phyloP scores from a whole-genome alignment of 2,797 vertebrate species.

The Poeciliopsis paucimaculata region DNA sequence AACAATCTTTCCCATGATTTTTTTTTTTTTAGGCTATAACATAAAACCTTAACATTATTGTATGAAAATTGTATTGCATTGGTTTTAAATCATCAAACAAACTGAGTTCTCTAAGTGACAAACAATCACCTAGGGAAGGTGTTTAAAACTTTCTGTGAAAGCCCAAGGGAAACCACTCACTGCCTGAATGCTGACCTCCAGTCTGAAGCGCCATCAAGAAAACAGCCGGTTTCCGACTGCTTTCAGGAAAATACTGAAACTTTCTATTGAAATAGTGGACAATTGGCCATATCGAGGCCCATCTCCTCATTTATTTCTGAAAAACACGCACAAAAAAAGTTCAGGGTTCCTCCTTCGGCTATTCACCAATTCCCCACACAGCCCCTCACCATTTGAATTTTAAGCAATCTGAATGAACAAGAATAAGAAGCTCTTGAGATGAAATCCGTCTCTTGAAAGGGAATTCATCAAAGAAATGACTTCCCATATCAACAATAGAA shows the following conservation, averaged over 20 bases:
- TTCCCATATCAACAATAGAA: slow-evolving; percentile 84
- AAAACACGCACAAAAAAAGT: slow-evolving; percentile 70
- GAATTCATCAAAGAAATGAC: slow-evolving; percentile 82
- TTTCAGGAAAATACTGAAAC: slow-evolving; percentile 68
- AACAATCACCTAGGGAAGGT: slow-evolving; percentile 53
- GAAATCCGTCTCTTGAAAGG: slow-evolving; percentile 75
- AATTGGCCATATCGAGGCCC: slow-evolving; percentile 70
- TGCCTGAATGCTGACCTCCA: slow-evolving; percentile 39
- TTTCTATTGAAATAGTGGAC: slow-evolving; percentile 67
- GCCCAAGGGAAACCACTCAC: slow-evolving; percentile 57
- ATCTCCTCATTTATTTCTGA: slow-evolving; percentile 75
- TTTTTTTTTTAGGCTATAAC: background rate
- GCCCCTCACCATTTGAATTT: slow-evolving; percentile 77
- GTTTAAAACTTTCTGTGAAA: slow-evolving; percentile 71
- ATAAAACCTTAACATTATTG: background rate
- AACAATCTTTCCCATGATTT: background rate
- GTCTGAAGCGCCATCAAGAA: slow-evolving; percentile 50
- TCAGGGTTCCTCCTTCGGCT: slow-evolving; percentile 62
- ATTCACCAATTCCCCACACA: slow-evolving; percentile 69
- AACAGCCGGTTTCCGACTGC: slow-evolving; percentile 67
- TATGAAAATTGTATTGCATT: background rate
- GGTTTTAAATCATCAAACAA: background rate
- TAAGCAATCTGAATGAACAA: slow-evolving; percentile 73
- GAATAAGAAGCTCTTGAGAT: slow-evolving; percentile 74
- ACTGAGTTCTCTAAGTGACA: slow-evolving; percentile 11